Percentiles rank a stretch among this genome's conserved stretches.
These are phyloP conservation scores for Pyrrhosoma nymphula DNA, from an alignment of 2,888 invertebrate species.

Conservation along the genomic window DNA sequence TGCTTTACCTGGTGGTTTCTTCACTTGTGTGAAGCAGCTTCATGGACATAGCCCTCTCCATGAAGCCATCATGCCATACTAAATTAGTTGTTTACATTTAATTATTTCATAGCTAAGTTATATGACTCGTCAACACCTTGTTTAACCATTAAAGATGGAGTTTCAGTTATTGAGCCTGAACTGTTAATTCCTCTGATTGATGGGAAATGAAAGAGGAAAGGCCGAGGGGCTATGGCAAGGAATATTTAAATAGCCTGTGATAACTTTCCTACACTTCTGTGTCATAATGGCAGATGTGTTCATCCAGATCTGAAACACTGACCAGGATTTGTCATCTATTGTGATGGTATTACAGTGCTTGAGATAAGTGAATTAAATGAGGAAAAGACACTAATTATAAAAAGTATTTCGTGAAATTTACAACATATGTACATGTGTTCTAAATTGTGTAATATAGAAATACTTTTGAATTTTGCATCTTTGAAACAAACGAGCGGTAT, in stretches of 20 bases:
- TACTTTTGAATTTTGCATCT: no score
- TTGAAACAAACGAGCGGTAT: no score
- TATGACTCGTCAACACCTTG: no score
- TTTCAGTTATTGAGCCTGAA: not conserved
- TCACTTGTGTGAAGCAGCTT: no score
- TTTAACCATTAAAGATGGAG: not conserved
- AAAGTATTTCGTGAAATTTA: no score
- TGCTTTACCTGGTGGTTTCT: no score
- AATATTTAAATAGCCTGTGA: conserved; percentile 37
- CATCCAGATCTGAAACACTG: not conserved
- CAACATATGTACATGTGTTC: no score
- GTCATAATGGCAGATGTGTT: not conserved
- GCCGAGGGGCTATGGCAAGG: conserved; percentile 42
- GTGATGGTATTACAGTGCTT: not conserved
- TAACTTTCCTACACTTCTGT: conserved; percentile 32
- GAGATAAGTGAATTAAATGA: not conserved
- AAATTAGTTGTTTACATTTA: no score
- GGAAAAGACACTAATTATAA: not conserved
- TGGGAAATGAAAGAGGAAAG: conserved; percentile 37
- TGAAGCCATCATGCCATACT: no score
- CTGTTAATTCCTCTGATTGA: conserved; percentile 41
- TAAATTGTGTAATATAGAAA: no score
- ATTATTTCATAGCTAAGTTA: no score
- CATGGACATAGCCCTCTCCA: no score
- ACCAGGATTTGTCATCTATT: not conserved